Conservation (phyloP, 2,888 invertebrate species). For the Tenthredo notha region DNA sequence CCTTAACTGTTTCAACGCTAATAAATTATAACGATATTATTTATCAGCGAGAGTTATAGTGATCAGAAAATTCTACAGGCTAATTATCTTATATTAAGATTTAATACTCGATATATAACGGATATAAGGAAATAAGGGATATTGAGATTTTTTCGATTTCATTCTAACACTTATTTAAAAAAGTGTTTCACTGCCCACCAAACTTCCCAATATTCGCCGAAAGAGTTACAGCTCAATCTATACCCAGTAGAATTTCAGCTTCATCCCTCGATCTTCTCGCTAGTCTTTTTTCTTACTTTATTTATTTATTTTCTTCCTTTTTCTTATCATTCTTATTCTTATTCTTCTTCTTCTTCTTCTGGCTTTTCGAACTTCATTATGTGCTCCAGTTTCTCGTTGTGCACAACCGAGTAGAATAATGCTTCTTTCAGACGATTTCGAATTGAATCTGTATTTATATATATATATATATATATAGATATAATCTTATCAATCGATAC, state of each 20-base stretch:
- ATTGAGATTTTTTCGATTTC: background rate
- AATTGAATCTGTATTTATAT: background rate
- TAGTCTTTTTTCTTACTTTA: background rate
- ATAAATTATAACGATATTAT: conserved; percentile 45
- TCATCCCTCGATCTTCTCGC: background rate
- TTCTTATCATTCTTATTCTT: background rate
- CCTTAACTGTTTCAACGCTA: background rate
- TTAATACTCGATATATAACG: background rate
- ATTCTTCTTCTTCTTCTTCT: background rate
- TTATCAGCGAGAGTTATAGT: conserved; percentile 33
- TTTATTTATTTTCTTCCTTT: background rate
- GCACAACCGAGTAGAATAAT: conserved; percentile 40
- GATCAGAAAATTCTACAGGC: background rate
- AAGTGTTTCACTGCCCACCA: background rate
- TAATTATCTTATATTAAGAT: background rate
- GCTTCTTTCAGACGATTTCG: background rate
- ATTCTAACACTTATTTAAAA: background rate
- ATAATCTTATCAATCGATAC: conserved; percentile 29
- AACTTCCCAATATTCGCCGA: background rate
- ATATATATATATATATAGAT: background rate
- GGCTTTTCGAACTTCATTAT: background rate
- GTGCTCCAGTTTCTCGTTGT: conserved; percentile 17
- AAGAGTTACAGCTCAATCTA: conserved; percentile 39
- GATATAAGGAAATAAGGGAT: too few species aligned
- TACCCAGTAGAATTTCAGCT: background rate